These are phyloP conservation scores for Acanthoscelides obtectus DNA, from an alignment of 2,888 invertebrate genomes.

Conservation along the genomic window DNA sequence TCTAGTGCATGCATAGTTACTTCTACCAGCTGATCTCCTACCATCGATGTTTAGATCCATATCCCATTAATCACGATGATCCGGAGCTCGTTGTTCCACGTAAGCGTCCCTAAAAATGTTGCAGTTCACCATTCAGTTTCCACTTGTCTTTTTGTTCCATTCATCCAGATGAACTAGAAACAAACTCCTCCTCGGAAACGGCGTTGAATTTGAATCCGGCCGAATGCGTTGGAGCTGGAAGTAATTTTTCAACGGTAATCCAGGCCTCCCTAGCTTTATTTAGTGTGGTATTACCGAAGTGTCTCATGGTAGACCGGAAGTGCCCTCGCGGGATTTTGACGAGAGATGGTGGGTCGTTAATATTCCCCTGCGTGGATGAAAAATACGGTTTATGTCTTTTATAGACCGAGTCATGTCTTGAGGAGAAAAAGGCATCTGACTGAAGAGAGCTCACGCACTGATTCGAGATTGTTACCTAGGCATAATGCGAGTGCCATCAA, in stretches of 20 bases:
- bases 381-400: background rate
- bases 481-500: too few relatives aligned
- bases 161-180: background rate
- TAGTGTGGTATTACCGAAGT: conserved; percentile 33
- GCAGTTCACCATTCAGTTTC: background rate
- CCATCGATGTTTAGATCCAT: too few relatives aligned
- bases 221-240: background rate
- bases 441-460: too few relatives aligned
- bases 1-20: too few relatives aligned
- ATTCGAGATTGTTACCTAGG: too few relatives aligned
- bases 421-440: too few relatives aligned
- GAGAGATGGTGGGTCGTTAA: background rate
- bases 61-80: conserved; percentile 22
- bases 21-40: too few relatives aligned
- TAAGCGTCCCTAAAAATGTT: background rate
- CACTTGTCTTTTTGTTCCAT: background rate
- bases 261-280: conserved; percentile 36
- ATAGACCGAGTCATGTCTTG: background rate
- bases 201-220: background rate
- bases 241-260: conserved; percentile 40
- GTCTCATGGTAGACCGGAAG: conserved; percentile 21
- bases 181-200: background rate
- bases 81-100: conserved; percentile 14
- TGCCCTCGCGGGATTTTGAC: conserved; percentile 19
- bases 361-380: background rate